Conservation (phyloP, 2,888 invertebrate species). For the Drosophila suboccidentalis region DNA sequence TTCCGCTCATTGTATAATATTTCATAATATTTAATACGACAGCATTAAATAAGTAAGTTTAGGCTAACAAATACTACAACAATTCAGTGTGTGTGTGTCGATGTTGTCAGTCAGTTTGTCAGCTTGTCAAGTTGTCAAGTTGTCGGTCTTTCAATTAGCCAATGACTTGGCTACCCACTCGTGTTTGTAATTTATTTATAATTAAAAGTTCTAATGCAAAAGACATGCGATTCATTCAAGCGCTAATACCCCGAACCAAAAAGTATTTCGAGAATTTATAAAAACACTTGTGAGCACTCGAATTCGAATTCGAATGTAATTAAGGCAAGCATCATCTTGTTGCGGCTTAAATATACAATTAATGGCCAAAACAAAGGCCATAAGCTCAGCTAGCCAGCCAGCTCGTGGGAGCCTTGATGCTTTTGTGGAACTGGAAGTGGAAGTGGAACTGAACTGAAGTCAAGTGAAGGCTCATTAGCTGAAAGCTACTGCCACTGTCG, state of each 20-base stretch:
- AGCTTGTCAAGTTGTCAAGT: constrained; percentile 43
- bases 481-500: constrained; percentile 4
- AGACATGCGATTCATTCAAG: constrained; percentile 81
- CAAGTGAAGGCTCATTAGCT: constrained; percentile 59
- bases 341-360: constrained; percentile 31
- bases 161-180: constrained; percentile 50
- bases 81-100: constrained; percentile 19
- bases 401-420: constrained; percentile 66
- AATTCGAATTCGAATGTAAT: constrained; percentile 41
- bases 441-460: constrained; percentile 26
- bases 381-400: constrained; percentile 10
- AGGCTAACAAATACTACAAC: constrained; percentile 43
- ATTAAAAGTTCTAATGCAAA: constrained; percentile 78
- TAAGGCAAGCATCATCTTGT: constrained; percentile 43
- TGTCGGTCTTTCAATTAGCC: constrained; percentile 61
- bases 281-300: constrained; percentile 14
- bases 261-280: constrained; percentile 23
- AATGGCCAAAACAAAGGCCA: constrained; percentile 48
- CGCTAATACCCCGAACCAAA: constrained; percentile 50
- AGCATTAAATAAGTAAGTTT: constrained; percentile 56
- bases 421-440: constrained; percentile 46
- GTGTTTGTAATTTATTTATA: constrained; percentile 70
- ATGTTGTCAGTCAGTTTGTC: constrained; percentile 30
- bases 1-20: constrained; percentile 59
- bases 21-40: constrained; percentile 72